These are phyloP conservation scores for Platerodrilus igneus DNA, from an alignment of 2,888 invertebrate genomes.

Conservation along the genomic window DNA sequence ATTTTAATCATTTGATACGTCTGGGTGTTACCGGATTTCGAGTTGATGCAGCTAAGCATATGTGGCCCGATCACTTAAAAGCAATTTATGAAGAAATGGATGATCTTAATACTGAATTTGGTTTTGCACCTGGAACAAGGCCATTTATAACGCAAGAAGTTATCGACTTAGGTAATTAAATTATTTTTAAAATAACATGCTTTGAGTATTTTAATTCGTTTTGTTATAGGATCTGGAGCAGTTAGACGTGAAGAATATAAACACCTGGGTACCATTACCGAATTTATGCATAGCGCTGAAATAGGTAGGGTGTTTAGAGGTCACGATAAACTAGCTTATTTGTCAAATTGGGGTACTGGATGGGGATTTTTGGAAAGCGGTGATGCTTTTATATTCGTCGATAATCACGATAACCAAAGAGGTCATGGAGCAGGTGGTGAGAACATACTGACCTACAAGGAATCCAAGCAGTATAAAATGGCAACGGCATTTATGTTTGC, in stretches of 20 bases:
- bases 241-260: constrained; percentile 47
- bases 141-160: constrained; percentile 75
- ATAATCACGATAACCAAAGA: constrained; percentile 74
- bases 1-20: constrained; percentile 61
- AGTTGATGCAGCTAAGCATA: constrained; percentile 74
- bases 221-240: constrained; percentile 40
- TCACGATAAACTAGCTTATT: constrained; percentile 60
- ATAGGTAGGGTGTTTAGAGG: constrained; percentile 57
- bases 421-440: constrained; percentile 62
- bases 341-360: constrained; percentile 57
- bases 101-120: constrained; percentile 59
- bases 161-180: too few relatives aligned
- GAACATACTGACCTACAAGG: constrained; percentile 64
- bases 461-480: constrained; percentile 61
- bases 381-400: constrained; percentile 39
- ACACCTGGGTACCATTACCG: constrained; percentile 62
- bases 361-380: constrained; percentile 61
- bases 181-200: too few relatives aligned
- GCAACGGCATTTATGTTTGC: constrained; percentile 86
- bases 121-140: constrained; percentile 59
- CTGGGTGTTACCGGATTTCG: constrained; percentile 75
- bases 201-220: too few relatives aligned
- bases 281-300: constrained; percentile 60
- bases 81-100: constrained; percentile 59
- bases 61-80: constrained; percentile 70